Base-by-base conservation (phyloP, 1,140 invertebrate genomes). In the Heliconius congener region DNA sequence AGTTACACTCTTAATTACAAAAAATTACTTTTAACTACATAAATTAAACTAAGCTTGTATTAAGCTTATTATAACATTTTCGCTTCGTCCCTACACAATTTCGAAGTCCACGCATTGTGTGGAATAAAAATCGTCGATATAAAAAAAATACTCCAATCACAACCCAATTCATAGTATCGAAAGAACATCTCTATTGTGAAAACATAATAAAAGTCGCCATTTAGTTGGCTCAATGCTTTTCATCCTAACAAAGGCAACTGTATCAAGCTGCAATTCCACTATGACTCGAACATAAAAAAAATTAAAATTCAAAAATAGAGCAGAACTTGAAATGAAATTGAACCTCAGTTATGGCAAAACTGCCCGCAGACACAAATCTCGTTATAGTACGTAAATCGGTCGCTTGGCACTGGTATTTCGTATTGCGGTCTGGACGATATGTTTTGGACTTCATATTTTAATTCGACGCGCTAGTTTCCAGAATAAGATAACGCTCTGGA, bases 341-440 rank as follows among this genome's bases (percentile, higher is more conserved):
- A 66, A 66, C 23, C 23, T 30, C 23, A 16, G 23, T 66, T 66
- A 16, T 66, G 23, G 60, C 1, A 27, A 30, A 66, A 66, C 27
- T 30, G 23, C 60, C 57, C 60, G 60, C 60, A 66, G 60, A 16
- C 60, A 30, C 60, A 66, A 66, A 27, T 27, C 60, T 66, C n/a
- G 60, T 66, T 66, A 66, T 66, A 27, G 23, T 13, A 30, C n/a
- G 27, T 30, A 66, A 66, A 23, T 66, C 23, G 11, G 27, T 66
- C 60, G 60, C 23, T 66, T 66, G 60, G 60, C 60, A 66, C 60
- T 66, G 60, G 23, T 66, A 30, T 66, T 66, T 66, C 60, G 60
- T 30, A 66, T 66, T 66, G 60, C 60, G 60, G 60, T 27, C 60
- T 16, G 60, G 60, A 30, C 60, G 30, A 30, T 27, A 30, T 66